Percentiles rank a stretch among this genome's conserved stretches.
These are phyloP conservation scores for Drosophila biarmipes DNA, from an alignment of 1,140 invertebrate genomes.

Conservation along the genomic window DNA sequence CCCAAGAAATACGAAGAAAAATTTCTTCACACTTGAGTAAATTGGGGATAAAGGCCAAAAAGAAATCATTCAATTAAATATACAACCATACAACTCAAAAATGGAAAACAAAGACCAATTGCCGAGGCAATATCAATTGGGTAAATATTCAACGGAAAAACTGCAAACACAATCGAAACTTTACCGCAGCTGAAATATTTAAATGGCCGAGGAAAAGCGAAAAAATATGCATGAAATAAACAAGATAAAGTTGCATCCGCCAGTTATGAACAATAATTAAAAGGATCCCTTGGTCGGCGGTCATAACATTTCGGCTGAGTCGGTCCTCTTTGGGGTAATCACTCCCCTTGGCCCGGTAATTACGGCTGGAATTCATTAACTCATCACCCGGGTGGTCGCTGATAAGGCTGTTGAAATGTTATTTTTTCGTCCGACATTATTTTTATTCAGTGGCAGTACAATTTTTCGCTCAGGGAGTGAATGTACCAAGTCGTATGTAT, in stretches of 20 bases:
- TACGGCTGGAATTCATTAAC: slow-evolving; percentile 70
- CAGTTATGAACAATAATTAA: slow-evolving; percentile 81
- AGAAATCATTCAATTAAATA: slow-evolving; percentile 69
- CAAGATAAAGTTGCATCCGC: slow-evolving; percentile 65
- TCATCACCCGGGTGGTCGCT: slow-evolving; percentile 26
- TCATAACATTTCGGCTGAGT: slow-evolving; percentile 38
- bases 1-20: neutral
- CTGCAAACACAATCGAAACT: slow-evolving; percentile 71
- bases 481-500: neutral
- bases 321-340: slow-evolving; percentile 32
- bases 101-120: slow-evolving; percentile 61
- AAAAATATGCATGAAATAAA: slow-evolving; percentile 38
- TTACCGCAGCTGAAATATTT: slow-evolving; percentile 66
- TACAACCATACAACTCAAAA: slow-evolving; percentile 55
- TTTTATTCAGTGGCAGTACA: slow-evolving; percentile 1
- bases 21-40: slow-evolving; percentile 4
- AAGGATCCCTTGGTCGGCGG: slow-evolving; percentile 59
- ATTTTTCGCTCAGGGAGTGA: neutral
- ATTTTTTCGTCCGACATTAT: neutral
- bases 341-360: slow-evolving; percentile 33
- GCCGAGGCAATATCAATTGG: slow-evolving; percentile 59
- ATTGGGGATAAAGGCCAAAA: slow-evolving; percentile 16
- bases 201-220: slow-evolving; percentile 30
- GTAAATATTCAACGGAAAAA: slow-evolving; percentile 64
- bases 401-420: slow-evolving; percentile 7